A percentile compares a stretch with the other conserved stretches of the same genome.
Evolutionary conservation across 2,888 invertebrate genomes (phyloP).

Genomic region (Tipula lateralis): DNA sequence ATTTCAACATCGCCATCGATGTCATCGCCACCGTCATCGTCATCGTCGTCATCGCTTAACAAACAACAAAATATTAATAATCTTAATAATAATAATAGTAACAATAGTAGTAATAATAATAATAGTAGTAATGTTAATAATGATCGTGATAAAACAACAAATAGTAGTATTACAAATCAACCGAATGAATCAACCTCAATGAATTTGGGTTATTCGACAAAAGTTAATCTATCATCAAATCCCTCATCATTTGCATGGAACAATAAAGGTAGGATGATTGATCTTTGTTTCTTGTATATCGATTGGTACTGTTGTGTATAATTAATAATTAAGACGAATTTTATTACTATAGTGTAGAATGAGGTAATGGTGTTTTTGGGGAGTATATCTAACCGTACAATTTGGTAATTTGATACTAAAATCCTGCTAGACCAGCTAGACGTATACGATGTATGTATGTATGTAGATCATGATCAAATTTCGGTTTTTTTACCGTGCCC

Average conservation of each 20-base stretch:
- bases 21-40: neutral
- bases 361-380: neutral
- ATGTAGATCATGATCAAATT: neutral
- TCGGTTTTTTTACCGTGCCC: neutral
- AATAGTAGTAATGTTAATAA: slow-evolving; percentile 35
- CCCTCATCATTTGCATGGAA: slow-evolving; percentile 40
- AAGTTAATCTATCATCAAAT: slow-evolving; percentile 53
- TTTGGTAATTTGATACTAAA: neutral
- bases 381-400: neutral
- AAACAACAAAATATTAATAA: neutral
- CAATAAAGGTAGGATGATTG: slow-evolving; percentile 41
- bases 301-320: neutral
- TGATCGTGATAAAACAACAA: slow-evolving; percentile 33
- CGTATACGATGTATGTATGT: too few relatives aligned
- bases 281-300: neutral
- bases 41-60: neutral
- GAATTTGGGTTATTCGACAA: slow-evolving; percentile 55
- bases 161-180: slow-evolving; percentile 47
- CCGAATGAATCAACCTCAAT: slow-evolving; percentile 43
- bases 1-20: neutral
- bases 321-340: neutral
- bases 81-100: neutral
- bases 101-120: neutral
- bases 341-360: neutral
- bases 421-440: neutral